A percentile compares a stretch with the other conserved stretches of the same genome.
Evolutionary conservation across 2,113 vertebrate species (phyloP).

Genomic region (Pseudopipra pipra): DNA sequence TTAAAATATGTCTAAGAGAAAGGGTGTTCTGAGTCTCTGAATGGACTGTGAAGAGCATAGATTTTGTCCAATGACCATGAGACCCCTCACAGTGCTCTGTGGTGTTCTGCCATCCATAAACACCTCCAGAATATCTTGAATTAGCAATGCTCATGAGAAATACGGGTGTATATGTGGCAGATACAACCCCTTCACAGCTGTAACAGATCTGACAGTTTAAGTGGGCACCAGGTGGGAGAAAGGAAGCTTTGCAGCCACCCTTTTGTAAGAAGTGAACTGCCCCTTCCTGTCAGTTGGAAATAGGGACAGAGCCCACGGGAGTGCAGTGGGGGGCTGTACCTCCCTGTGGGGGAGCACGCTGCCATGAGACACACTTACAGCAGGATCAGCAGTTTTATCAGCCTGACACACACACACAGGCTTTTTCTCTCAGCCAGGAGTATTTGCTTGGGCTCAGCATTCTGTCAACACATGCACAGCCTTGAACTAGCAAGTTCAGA

Average conservation of each 20-base stretch:
- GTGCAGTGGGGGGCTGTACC: not conserved
- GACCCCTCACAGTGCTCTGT: not conserved
- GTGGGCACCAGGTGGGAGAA: not conserved
- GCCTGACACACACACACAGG: not conserved
- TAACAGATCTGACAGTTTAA: not conserved
- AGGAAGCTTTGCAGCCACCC: not conserved
- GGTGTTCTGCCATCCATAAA: not conserved
- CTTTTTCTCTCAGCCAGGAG: not conserved
- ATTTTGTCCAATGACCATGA: not conserved
- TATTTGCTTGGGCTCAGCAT: not conserved
- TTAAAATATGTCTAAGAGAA: not conserved
- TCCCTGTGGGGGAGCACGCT: fast-evolving
- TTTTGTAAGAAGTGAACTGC: not conserved
- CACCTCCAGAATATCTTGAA: not conserved
- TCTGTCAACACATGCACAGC: not conserved
- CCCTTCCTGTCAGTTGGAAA: not conserved
- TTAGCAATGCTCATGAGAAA: not conserved
- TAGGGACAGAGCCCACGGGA: not conserved
- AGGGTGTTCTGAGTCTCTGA: not conserved
- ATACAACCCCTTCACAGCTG: not conserved
- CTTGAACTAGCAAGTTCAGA: not conserved
- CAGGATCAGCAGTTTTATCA: constrained; percentile 47
- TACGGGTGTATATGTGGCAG: not conserved
- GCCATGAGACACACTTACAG: not conserved
- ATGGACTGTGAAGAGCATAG: not conserved